Evolutionary conservation across 2,113 vertebrate genomes (phyloP), one percentile per base, ranked within the genome.

Genomic region (Eubucco bourcierii): DNA sequence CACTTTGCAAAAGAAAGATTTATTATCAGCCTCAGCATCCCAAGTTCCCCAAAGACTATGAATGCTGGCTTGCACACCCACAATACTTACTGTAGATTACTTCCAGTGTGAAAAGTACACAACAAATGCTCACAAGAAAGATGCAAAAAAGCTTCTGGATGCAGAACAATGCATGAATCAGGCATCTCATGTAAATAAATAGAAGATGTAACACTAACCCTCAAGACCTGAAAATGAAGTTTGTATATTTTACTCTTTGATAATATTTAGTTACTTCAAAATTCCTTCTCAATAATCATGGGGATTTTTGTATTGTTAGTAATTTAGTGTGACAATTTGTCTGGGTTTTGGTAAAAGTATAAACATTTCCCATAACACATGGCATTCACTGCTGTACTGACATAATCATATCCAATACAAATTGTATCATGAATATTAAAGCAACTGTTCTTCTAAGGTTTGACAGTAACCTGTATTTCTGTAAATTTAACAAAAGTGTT

Each of bases 401-500:
- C n/a, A 65, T 0, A 0, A 68, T 28, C 1, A 0, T 37, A 53
- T 8, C 31, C 39, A 80, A 37, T 17, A 66, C 4, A 65, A 68
- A 61, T 15, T 73, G 16, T 12, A 88, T 10, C 13, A 73, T 41
- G 41, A 95, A 73, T 37, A 83, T 56, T 8, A 8, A 34, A 86
- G 21, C 58, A 83, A 17, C 10, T 52, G 12, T 41, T 71, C 17
- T 61, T 59, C 31, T 58, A 56, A 59, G 25, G 56, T 85, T 41
- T 90, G 37, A 47, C 20, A 39, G 25, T 15, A 39, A 75, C 2
- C 12, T 37, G 2, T 44, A 72, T 17, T 81, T 76, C 50, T 20
- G 82, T 7, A 31, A 85, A 34, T 21, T n/a, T 44, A 87, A 47
- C 8, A 76, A 65, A 84, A 85, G 27, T 3, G 8, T 39, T 27